Conservation (phyloP, 2,113 vertebrate genomes). For the Engraulis encrasicolus region DNA sequence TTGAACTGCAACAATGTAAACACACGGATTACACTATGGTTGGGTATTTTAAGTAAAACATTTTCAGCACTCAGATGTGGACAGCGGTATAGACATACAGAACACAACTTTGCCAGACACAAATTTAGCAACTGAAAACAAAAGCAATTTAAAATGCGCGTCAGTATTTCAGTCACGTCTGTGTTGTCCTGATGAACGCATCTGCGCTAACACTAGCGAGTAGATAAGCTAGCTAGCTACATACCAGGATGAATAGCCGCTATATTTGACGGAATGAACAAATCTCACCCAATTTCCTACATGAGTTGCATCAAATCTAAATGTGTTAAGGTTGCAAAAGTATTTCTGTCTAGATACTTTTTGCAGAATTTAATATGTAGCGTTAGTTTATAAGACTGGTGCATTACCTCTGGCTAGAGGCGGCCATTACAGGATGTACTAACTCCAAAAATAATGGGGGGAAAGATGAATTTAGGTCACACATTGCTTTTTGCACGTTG, state of each 20-base stretch:
- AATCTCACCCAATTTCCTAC: neutral
- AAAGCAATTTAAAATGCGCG: too few species aligned
- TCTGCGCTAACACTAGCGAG: neutral
- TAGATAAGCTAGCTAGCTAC: neutral
- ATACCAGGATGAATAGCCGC: neutral
- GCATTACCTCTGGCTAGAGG: conserved; percentile 68
- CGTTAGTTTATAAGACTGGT: neutral
- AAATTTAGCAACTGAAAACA: too few species aligned
- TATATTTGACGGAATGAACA: neutral
- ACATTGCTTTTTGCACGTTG: neutral
- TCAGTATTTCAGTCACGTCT: too few species aligned
- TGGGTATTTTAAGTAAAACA: too few species aligned
- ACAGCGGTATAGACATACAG: too few species aligned
- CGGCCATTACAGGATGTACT: conserved; percentile 68
- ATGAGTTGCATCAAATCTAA: neutral
- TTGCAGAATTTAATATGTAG: neutral
- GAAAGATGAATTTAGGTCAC: conserved; percentile 10
- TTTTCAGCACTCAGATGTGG: too few species aligned
- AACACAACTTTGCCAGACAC: too few species aligned
- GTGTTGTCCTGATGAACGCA: neutral
- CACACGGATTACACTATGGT: too few species aligned
- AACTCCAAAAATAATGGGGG: conserved; percentile 28
- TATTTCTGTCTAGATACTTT: neutral
- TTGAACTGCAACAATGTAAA: too few species aligned
- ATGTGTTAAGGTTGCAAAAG: neutral